Base-by-base conservation (phyloP, 2,797 vertebrate genomes). In the Lacerta viridis region DNA sequence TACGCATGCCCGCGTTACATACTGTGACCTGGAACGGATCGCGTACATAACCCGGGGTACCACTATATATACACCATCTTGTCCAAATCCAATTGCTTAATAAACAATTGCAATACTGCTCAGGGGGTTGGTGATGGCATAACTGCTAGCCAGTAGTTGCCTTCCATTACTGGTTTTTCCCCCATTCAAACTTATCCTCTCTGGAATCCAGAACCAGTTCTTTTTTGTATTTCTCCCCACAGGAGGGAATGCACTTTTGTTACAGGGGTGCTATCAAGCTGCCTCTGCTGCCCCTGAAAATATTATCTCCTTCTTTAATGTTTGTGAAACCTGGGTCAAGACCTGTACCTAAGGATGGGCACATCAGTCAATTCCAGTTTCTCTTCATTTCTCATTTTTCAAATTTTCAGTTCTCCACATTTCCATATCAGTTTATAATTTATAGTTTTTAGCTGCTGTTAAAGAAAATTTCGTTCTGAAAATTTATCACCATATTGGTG, bases 301-400 rank as follows among this genome's bases (percentile, higher is more conserved):
- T 39, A 15, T n/a, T 36, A 33, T n/a, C 41, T 6, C 68, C 8
- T 7, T 50, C 41, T 79, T 68, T 77, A 61, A 43, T 27, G 27
- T 79, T 64, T 76, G 72, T 64, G 29, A 91, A 89, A 68, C 9
- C 55, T 93, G 83, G 90, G 59, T 90, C 78, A 50, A 79, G 91
- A 95, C 91, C 93, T 93, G 92, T 93, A 90, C 46, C 91, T 95
- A 55, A 2, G 50, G 7, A 15, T 55, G 50, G 50, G 50, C 50
- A 55, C 15, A 55, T 55, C 9, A 2, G 11, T 55, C 50, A 55
- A 15, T 55, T 55, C 15, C 50, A 55, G 50, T 55, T 55, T 55
- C 50, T 55, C 15, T 55, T 15, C 9, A 15, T 55, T 55, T 55
- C 15, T 2, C 50, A 55, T 15, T 55, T 15, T 55, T 55, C 2